Evolutionary conservation across 2,113 vertebrate species (phyloP).

Genomic region (Psettodes erumei): DNA sequence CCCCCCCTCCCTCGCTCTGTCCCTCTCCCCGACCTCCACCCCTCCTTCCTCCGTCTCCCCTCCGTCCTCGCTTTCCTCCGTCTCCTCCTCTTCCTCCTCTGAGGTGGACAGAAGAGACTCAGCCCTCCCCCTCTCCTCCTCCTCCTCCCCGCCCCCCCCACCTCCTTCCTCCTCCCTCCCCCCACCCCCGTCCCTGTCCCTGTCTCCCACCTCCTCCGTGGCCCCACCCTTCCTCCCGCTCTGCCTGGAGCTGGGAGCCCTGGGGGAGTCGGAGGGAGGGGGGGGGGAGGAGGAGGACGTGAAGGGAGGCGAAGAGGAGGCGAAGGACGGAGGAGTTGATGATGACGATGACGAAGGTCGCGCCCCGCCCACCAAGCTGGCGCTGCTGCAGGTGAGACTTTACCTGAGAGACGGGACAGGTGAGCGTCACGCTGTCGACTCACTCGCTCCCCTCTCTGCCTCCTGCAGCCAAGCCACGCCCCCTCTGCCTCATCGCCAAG

Average conservation of each 20-base stretch:
- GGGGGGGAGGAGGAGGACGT: neutral
- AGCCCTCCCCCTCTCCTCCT: slow-evolving; percentile 10
- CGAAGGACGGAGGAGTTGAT: slow-evolving; percentile 18
- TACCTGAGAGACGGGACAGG: too few relatives aligned
- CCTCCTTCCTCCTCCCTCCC: slow-evolving; percentile 18
- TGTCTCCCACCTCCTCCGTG: slow-evolving; percentile 51
- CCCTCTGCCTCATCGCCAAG: slow-evolving; percentile 36
- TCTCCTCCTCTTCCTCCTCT: slow-evolving; percentile 69
- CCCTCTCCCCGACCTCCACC: slow-evolving; percentile 56
- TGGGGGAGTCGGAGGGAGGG: slow-evolving; percentile 25
- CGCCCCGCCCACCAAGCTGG: slow-evolving; percentile 62
- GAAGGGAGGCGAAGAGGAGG: neutral
- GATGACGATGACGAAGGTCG: slow-evolving; percentile 54
- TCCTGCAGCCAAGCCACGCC: slow-evolving; percentile 46
- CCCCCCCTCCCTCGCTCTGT: slow-evolving; percentile 53
- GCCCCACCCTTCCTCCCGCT: slow-evolving; percentile 60
- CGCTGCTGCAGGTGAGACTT: slow-evolving; percentile 64
- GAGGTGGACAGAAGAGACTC: slow-evolving; percentile 66
- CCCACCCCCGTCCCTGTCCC: slow-evolving; percentile 35
- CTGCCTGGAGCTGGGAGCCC: slow-evolving; percentile 61
- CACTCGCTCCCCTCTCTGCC: too few relatives aligned
- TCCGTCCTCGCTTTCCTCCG: slow-evolving; percentile 76
- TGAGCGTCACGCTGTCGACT: too few relatives aligned
- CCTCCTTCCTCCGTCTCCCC: slow-evolving; percentile 68
- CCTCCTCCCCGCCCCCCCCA: slow-evolving; percentile 33